These are phyloP conservation scores for Sinohyriopsis cumingii DNA, from an alignment of 2,888 invertebrate genomes.

Conservation along the genomic window DNA sequence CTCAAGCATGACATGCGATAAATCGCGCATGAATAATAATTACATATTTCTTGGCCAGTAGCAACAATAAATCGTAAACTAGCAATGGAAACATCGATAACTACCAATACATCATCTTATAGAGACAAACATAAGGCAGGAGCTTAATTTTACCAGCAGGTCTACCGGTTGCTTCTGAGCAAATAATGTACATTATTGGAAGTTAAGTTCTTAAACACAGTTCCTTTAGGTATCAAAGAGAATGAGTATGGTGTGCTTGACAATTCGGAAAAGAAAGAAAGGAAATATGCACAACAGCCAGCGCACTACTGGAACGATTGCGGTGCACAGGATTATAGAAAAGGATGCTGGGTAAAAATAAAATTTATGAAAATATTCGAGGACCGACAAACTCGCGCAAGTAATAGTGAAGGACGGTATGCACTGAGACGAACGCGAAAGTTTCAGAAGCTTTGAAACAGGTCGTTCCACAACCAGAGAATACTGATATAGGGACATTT, in stretches of 20 bases:
- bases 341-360: constrained; percentile 2
- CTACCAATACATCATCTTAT: no score
- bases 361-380: background rate
- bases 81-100: no score
- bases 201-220: no score
- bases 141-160: no score
- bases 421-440: background rate
- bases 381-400: background rate
- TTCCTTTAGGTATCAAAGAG: constrained; percentile 6
- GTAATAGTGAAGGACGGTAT: constrained; percentile 4
- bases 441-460: no score
- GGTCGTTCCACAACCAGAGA: background rate
- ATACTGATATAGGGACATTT: background rate
- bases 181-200: no score
- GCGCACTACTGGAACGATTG: constrained; percentile 15
- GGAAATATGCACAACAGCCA: background rate
- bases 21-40: no score
- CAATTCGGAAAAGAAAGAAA: background rate
- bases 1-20: no score
- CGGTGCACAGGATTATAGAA: constrained; percentile 10
- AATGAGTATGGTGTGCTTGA: constrained; percentile 8
- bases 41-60: no score
- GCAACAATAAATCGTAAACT: no score
- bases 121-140: no score
- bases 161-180: no score